Base-by-base conservation (phyloP, 2,113 vertebrate species). In the Mastomys coucha region DNA sequence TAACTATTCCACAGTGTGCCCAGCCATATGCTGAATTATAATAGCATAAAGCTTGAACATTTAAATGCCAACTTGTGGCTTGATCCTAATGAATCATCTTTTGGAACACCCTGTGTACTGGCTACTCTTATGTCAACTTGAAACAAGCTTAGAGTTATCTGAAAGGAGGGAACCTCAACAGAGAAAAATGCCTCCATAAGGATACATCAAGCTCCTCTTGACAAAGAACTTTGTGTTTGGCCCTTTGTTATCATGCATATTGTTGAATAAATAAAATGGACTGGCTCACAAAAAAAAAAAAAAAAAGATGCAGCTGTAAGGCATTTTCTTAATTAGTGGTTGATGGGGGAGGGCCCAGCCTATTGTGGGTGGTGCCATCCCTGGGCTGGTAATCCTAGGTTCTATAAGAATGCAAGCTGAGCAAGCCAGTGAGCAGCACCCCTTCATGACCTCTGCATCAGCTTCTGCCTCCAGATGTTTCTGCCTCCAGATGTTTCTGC, bases 21-120 rank as follows among this genome's bases (percentile, higher is more conserved):
- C 42, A 82, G 78, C 95, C 96, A 93, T 96, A 91, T 96, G 96
- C 84, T 91, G 87, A 89, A 96, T 96, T 96, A 84, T 56, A 96
- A 78, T 85, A 72, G 88, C 69, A 87, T 93, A 96, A 97, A 97
- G 91, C 89, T 45, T 51, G 39, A 84, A 95, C 67, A 87, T 96
- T 97, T 95, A 84, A 96, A 95, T 96, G 91, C 94, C 91, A 95
- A 22, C 94, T 60, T 53, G 67, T 94, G 96, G 89, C 86, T 91
- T 95, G 85, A 80, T 96, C 72, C 86, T 93, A 60, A 89, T 75
- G 91, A 92, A 69, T 97, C 73, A 70, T 91, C n/a, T 69, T 89
- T 84, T 78, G 76, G 78, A 51, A 94, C 70, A 51, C 67, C 9
- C n/a, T 10, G 58, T 3, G 13, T 31, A 8, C 81, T 84, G 81